Evolutionary conservation across 2,888 invertebrate species (phyloP).

Genomic region (Sylvicola fuscatus): DNA sequence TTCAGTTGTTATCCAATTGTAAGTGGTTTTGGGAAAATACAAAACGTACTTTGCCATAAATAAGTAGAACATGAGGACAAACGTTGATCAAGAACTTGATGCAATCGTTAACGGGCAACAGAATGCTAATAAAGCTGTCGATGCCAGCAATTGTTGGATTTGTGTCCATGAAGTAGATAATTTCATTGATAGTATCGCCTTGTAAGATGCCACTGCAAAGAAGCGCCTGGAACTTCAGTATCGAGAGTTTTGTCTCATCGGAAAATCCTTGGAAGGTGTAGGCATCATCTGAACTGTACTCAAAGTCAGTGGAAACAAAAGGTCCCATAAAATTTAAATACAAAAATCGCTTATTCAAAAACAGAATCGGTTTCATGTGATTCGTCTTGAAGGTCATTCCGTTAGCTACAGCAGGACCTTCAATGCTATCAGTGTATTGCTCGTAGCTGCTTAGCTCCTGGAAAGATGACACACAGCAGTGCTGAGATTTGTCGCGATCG

Average conservation of each 20-base stretch:
- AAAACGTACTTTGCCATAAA: conserved; percentile 41
- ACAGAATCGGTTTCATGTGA: conserved; percentile 15
- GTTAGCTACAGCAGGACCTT: too few relatives aligned
- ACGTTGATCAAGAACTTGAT: conserved; percentile 32
- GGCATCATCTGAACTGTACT: background rate
- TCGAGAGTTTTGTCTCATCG: background rate
- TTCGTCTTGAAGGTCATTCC: too few relatives aligned
- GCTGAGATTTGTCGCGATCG: too few relatives aligned
- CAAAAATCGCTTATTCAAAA: conserved; percentile 18
- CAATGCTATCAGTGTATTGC: too few relatives aligned
- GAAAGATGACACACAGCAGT: too few relatives aligned
- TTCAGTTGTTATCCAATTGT: too few relatives aligned
- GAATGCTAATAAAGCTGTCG: conserved; percentile 29
- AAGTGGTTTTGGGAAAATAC: too few relatives aligned
- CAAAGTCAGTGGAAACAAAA: conserved; percentile 17
- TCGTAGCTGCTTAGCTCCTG: too few relatives aligned
- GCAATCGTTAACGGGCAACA: conserved; percentile 29
- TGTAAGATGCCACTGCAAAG: conserved; percentile 33
- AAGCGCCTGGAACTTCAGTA: conserved; percentile 29
- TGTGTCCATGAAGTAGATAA: conserved; percentile 36
- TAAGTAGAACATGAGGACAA: conserved; percentile 38
- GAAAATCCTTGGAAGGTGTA: background rate
- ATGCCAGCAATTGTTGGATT: conserved; percentile 31
- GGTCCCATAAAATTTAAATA: conserved; percentile 22
- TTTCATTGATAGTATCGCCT: conserved; percentile 33